Conservation (phyloP, 2,797 vertebrate species). For the Nannoperca obscura region DNA sequence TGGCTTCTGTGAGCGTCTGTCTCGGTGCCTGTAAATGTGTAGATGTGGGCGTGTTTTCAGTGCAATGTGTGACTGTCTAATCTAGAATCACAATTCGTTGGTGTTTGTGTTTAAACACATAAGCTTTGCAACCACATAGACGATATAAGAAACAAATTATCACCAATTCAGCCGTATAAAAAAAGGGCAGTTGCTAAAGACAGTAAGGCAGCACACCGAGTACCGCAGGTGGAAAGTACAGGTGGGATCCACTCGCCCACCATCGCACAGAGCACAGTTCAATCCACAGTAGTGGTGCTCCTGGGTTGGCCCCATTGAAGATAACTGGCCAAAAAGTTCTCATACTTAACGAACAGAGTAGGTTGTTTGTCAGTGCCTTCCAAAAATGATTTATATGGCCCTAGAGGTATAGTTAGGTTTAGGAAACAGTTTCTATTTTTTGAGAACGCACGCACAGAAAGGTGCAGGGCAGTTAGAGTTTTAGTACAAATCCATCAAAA, state of each 20-base stretch:
- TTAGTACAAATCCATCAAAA: conserved; percentile 10
- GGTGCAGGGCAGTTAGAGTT: background rate
- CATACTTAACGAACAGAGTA: conserved; percentile 2
- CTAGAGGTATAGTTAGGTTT: conserved; percentile 25
- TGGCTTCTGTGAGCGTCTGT: background rate
- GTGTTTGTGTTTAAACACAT: conserved; percentile 7
- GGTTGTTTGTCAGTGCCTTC: conserved; percentile 21
- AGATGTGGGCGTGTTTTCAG: conserved; percentile 26
- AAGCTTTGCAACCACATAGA: background rate
- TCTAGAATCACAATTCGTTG: conserved; percentile 13
- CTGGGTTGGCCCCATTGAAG: background rate
- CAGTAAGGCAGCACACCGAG: background rate
- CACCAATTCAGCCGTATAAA: conserved; percentile 3
- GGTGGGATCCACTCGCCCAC: background rate
- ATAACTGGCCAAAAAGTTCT: conserved; percentile 1
- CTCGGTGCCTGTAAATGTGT: conserved; percentile 16
- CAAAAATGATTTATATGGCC: conserved; percentile 33
- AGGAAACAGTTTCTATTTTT: conserved; percentile 10
- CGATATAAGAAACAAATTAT: background rate
- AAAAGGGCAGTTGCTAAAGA: background rate
- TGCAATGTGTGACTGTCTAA: conserved; percentile 21
- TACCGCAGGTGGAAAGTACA: background rate
- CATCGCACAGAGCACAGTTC: background rate
- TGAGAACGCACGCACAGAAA: background rate
- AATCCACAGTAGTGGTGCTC: background rate